phyloP scores from a whole-genome alignment of 1,140 invertebrate genomes.

The Formica selysi region DNA sequence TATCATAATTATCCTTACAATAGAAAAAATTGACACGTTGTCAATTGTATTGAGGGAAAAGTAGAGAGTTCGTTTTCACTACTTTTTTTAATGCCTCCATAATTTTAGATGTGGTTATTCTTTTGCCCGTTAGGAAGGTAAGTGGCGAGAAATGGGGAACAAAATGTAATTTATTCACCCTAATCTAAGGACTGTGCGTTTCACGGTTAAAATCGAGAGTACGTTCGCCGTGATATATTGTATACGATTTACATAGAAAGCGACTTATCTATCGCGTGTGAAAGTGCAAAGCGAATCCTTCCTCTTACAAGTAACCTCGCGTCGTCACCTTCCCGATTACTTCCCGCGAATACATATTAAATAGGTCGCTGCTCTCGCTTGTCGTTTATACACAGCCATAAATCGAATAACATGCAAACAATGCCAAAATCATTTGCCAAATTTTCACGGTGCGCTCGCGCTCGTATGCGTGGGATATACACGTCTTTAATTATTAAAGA shows the following conservation, averaged over 20 bases:
- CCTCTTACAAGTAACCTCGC: conserved; percentile 3
- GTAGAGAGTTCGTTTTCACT: not conserved
- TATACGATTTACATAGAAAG: conserved; percentile 52
- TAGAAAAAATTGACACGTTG: not conserved
- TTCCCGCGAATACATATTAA: conserved; percentile 45
- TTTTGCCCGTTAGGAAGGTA: not conserved
- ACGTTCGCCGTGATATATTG: conserved; percentile 13
- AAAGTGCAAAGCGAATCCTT: conserved; percentile 39
- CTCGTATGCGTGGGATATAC: not conserved
- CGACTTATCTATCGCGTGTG: conserved; percentile 15
- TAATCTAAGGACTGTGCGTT: conserved; percentile 1
- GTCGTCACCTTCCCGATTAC: conserved; percentile 30
- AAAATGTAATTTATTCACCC: conserved; percentile 30
- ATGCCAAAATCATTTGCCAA: conserved; percentile 12
- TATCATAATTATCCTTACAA: not conserved
- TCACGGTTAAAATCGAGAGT: conserved; percentile 55
- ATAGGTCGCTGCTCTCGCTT: conserved; percentile 36
- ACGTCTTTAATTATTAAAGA: conserved; percentile 59
- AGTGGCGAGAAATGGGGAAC: not conserved
- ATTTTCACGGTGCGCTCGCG: not conserved
- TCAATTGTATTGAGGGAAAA: not conserved
- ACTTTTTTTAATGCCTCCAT: not conserved
- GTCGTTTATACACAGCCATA: not conserved
- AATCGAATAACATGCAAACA: conserved; percentile 27
- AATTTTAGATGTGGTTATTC: not conserved